Evolutionary conservation across 2,888 invertebrate species (phyloP).

Genomic region (Leptothorax acervorum): DNA sequence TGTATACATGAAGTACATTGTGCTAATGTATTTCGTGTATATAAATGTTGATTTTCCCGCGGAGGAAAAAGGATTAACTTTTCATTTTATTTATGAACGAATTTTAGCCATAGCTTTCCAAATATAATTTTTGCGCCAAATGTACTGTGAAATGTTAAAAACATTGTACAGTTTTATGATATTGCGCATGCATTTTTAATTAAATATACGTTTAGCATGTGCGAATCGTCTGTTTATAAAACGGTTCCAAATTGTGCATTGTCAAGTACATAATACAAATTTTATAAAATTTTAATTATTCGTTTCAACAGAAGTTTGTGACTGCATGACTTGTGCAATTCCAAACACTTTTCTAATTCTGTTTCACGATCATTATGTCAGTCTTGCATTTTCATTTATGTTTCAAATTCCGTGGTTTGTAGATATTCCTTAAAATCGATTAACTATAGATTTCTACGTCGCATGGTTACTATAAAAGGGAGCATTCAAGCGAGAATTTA

Average conservation of each 20-base stretch:
- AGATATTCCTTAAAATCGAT: background rate
- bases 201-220: background rate
- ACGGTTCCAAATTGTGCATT: background rate
- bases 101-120: background rate
- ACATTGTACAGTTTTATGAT: background rate
- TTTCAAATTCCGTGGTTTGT: background rate
- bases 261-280: constrained; percentile 3
- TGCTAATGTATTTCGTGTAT: background rate
- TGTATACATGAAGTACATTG: background rate
- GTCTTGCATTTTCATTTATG: background rate
- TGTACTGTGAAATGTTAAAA: constrained; percentile 1
- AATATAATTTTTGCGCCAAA: constrained; percentile 9
- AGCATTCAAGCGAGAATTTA: constrained; percentile 20
- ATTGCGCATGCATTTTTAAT: constrained; percentile 17
- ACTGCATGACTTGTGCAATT: background rate
- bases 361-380: background rate
- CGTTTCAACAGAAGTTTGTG: background rate
- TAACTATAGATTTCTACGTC: background rate
- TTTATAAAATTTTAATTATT: background rate
- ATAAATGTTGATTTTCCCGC: constrained; percentile 30
- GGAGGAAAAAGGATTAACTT: constrained; percentile 24
- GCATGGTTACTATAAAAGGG: no score
- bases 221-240: background rate
- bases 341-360: background rate
- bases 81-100: constrained; percentile 17